phyloP scores from a whole-genome alignment of 2,113 vertebrate species.

The Boulengeromyrus knoepffleri region DNA sequence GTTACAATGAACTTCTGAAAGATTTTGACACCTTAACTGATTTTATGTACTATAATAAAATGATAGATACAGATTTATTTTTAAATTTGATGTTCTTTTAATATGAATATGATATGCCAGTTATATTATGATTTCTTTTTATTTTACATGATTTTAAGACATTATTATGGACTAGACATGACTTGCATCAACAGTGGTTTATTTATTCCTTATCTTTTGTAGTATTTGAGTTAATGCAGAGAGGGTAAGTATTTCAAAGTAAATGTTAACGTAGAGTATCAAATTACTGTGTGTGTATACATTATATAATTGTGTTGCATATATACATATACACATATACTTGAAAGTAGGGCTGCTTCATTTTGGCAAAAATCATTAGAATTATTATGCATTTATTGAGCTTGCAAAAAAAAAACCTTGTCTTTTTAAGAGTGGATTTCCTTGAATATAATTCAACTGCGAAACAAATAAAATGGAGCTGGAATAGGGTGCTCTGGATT shows the following conservation, averaged over 20 bases:
- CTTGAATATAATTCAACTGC: neutral
- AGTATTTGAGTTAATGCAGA: conserved; percentile 91
- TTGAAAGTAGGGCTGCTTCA: neutral
- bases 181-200: neutral
- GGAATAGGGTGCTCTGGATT: neutral
- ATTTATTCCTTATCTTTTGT: conserved; percentile 35
- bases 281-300: neutral
- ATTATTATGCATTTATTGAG: neutral
- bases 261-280: neutral
- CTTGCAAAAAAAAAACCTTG: neutral
- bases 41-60: neutral
- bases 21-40: neutral
- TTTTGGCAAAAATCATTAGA: neutral
- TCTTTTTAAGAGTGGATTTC: neutral
- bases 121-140: neutral
- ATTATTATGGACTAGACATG: neutral
- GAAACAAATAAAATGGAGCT: neutral
- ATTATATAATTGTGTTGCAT: neutral
- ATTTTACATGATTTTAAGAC: neutral
- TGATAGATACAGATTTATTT: neutral
- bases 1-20: neutral
- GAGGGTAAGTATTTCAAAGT: conserved; percentile 72
- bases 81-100: neutral
- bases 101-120: neutral
- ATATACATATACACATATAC: neutral